phyloP scores from a whole-genome alignment of 2,797 vertebrate species.

The Melanotaenia maccullochi region DNA sequence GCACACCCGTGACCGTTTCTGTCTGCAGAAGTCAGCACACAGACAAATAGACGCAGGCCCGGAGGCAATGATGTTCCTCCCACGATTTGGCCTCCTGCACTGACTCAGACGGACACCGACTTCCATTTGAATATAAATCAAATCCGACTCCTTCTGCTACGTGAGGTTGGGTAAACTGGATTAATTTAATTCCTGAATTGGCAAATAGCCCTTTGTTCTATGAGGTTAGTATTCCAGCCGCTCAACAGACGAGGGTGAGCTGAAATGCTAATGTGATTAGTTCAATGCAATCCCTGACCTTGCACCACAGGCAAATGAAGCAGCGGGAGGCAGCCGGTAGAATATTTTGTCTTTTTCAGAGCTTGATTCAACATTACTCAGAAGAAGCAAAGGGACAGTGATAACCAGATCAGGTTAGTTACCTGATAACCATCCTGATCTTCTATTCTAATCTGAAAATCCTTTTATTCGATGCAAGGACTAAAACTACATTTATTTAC shows the following conservation, averaged over 20 bases:
- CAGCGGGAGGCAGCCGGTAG: slow-evolving; percentile 46
- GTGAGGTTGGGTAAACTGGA: slow-evolving; percentile 53
- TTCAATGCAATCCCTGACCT: slow-evolving; percentile 57
- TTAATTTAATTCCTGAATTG: slow-evolving; percentile 65
- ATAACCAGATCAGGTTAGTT: slow-evolving; percentile 5
- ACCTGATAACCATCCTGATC: slow-evolving; percentile 23
- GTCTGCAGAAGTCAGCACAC: slow-evolving; percentile 44
- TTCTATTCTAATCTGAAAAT: slow-evolving; percentile 9
- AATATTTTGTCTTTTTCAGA: slow-evolving; percentile 42
- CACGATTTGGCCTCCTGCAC: slow-evolving; percentile 43
- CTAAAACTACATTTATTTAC: slow-evolving; percentile 15
- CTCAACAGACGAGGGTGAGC: slow-evolving; percentile 35
- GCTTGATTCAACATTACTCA: slow-evolving; percentile 32
- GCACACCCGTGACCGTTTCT: slow-evolving; percentile 40
- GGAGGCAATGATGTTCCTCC: slow-evolving; percentile 52
- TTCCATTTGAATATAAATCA: slow-evolving; percentile 70
- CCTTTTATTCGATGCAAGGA: slow-evolving; percentile 1
- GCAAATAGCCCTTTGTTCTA: slow-evolving; percentile 66
- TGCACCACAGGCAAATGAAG: slow-evolving; percentile 51
- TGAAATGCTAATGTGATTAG: slow-evolving; percentile 68
- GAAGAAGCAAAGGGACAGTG: background rate
- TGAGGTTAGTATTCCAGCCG: slow-evolving; percentile 64
- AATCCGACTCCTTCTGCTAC: slow-evolving; percentile 35
- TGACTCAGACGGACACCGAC: slow-evolving; percentile 46
- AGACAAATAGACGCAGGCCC: slow-evolving; percentile 38